These are phyloP conservation scores for Apodemia mormo DNA, from an alignment of 2,888 invertebrate genomes.

Conservation along the genomic window DNA sequence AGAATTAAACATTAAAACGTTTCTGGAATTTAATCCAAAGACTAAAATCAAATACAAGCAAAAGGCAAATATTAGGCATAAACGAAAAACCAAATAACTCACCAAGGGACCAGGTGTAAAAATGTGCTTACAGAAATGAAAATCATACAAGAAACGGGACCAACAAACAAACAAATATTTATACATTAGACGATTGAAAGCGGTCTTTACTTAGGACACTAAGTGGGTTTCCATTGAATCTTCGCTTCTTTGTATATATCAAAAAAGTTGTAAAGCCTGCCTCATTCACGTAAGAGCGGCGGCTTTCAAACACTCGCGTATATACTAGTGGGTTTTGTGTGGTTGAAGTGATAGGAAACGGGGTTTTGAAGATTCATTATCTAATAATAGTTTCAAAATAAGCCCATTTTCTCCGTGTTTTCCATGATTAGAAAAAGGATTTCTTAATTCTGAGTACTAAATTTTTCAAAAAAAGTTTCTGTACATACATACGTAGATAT, in stretches of 20 bases:
- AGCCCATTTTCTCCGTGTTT: not conserved
- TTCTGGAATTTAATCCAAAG: constrained; percentile 6
- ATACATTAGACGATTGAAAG: constrained; percentile 43
- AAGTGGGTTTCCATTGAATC: constrained; percentile 46
- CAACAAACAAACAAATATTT: constrained; percentile 47
- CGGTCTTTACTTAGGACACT: constrained; percentile 39
- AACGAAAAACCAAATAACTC: constrained; percentile 30
- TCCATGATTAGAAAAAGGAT: too few relatives aligned
- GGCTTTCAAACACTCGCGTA: constrained; percentile 49
- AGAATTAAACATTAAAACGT: not conserved
- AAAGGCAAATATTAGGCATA: constrained; percentile 22
- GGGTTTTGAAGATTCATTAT: not conserved
- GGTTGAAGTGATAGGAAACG: constrained; percentile 28
- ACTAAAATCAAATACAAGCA: constrained; percentile 14
- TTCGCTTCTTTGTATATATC: constrained; percentile 44
- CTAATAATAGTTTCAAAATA: not conserved
- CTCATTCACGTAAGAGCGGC: constrained; percentile 52
- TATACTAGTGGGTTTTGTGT: constrained; percentile 28
- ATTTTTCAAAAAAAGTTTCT: too few relatives aligned
- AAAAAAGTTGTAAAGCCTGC: constrained; percentile 53
- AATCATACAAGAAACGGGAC: constrained; percentile 40
- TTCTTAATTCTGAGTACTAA: too few relatives aligned
- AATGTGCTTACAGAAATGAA: constrained; percentile 43
- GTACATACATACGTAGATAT: too few relatives aligned
- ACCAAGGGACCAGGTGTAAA: constrained; percentile 29